A percentile compares a stretch with the other conserved stretches of the same genome.
These are phyloP conservation scores for Xestoiulus laeticollis DNA, from an alignment of 2,888 invertebrate species.

Conservation along the genomic window DNA sequence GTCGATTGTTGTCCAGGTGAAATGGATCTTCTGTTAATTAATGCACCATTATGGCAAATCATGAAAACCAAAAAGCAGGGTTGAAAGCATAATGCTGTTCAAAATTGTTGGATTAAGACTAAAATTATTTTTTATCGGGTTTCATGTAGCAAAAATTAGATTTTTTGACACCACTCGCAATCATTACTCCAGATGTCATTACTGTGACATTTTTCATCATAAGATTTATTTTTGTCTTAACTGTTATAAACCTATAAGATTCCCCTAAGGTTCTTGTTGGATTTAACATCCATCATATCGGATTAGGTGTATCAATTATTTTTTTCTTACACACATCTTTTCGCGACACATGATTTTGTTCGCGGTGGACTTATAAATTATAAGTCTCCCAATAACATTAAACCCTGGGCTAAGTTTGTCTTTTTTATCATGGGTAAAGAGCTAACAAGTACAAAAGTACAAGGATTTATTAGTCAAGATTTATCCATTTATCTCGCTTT, in stretches of 20 bases:
- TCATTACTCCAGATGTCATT: background rate
- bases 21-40: no score
- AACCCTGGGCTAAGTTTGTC: background rate
- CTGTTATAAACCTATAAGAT: background rate
- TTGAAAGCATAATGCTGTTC: no score
- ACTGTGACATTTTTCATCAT: background rate
- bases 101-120: no score
- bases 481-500: background rate
- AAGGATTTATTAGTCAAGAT: background rate
- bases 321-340: background rate
- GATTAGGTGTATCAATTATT: conserved; percentile 26
- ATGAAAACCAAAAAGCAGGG: no score
- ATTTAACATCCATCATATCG: conserved; percentile 5
- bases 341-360: background rate
- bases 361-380: background rate
- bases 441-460: conserved; percentile 5
- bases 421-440: background rate
- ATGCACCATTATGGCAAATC: no score
- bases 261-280: background rate
- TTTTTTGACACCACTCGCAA: background rate
- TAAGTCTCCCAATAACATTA: background rate
- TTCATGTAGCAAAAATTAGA: no score
- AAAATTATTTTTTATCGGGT: no score
- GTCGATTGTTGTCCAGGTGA: no score
- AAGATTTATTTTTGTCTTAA: background rate